These are phyloP conservation scores for Anoplolepis gracilipes DNA, from an alignment of 1,140 invertebrate species.

Conservation along the genomic window DNA sequence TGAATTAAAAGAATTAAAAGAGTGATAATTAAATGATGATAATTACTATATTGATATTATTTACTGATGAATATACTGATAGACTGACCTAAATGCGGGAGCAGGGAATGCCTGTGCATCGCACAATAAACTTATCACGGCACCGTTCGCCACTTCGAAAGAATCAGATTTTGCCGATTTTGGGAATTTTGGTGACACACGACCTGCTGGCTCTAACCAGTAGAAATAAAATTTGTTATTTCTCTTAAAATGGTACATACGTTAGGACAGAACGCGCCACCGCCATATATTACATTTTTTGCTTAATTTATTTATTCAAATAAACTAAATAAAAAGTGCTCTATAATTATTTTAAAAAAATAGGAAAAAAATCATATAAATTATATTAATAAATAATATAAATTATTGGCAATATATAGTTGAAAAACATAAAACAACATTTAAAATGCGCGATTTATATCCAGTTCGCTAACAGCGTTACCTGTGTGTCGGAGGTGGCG, in stretches of 20 bases:
- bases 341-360: neutral
- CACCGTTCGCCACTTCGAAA: conserved; percentile 68
- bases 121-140: conserved; percentile 87
- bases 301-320: conserved; percentile 2
- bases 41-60: too few relatives aligned
- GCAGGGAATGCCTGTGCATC: conserved; percentile 89
- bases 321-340: neutral
- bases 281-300: conserved; percentile 29
- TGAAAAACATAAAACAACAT: neutral
- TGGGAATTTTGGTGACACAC: conserved; percentile 88
- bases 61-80: neutral
- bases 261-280: conserved; percentile 50
- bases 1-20: neutral
- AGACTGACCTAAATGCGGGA: conserved; percentile 81
- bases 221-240: conserved; percentile 52
- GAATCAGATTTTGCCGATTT: conserved; percentile 80
- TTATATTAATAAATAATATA: neutral
- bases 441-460: conserved; percentile 1
- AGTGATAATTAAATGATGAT: neutral
- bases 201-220: conserved; percentile 87
- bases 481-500: conserved; percentile 86
- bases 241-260: neutral
- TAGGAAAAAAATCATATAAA: neutral
- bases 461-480: conserved; percentile 71
- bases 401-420: neutral